Base-by-base conservation (phyloP, 2,797 vertebrate species). In the Chelidonichthys spinosus region DNA sequence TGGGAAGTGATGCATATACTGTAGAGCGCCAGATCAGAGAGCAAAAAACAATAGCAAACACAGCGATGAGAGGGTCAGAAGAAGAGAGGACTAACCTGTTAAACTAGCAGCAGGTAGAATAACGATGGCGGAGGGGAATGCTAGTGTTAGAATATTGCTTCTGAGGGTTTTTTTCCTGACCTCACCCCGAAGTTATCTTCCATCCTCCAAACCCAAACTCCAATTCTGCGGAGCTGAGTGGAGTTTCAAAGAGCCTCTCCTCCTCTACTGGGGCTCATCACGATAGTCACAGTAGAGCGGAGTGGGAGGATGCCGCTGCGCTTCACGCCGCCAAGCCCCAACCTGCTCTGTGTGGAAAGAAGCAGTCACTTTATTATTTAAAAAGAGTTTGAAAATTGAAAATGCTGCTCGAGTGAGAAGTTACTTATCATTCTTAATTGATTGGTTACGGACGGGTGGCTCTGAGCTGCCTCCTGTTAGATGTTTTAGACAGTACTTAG, bases 361-460 rank as follows among this genome's bases (percentile, higher is more conserved):
- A 49, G 46, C 54, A 32, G 2, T 33, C 37, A 44, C 43, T 74
- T 65, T 47, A 60, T 53, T 52, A 74, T 74, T 44, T 60, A 54
- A 72, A 69, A 66, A 33, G 18, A 50, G 42, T 32, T 25, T 54
- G 75, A 53, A 75, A 65, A 83, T 79, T 65, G 68, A 66, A 76
- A 76, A 70, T 50, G 50, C 69, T 72, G 43, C 72, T 82, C 11
- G 62, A 63, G 61, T 65, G 59, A 73, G 60, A 63, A 73, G 59
- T 79, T 63, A 63, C 69, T 74, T 76, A 69, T 78, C 44, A 55
- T 74, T 65, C 36, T 47, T 61, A 76, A 80, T 40, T 60, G 65
- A 72, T 75, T 75, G 2, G 62, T 83, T 69, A 56, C 13, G 2
- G 82, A 44, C 56, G 37, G 33, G 58, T 35, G 72, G 53, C 49